A percentile compares a stretch with the other conserved stretches of the same genome.
Evolutionary conservation across 2,797 vertebrate species (phyloP).

Genomic region (Vespertilio murinus): DNA sequence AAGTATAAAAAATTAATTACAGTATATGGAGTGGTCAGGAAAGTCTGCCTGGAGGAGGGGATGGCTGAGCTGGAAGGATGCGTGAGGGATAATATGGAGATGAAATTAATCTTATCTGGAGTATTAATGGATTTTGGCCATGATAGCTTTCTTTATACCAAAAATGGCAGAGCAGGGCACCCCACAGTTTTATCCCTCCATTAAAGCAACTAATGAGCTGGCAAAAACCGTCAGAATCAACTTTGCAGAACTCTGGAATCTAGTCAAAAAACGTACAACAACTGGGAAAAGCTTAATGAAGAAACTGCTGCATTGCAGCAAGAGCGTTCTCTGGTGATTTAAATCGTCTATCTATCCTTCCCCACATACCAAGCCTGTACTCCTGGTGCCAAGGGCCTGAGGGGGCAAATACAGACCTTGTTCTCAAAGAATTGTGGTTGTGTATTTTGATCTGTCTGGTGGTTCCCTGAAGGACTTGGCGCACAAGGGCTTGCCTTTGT

Average conservation of each 20-base stretch:
- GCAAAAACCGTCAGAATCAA: slow-evolving; percentile 23
- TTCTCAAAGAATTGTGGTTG: neutral
- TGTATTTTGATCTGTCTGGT: neutral
- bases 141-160: neutral
- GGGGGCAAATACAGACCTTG: neutral
- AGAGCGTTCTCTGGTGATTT: neutral
- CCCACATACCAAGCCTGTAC: neutral
- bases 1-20: neutral
- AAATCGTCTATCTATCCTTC: neutral
- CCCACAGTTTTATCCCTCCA: neutral
- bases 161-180: neutral
- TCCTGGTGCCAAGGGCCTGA: neutral
- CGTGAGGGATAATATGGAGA: slow-evolving; percentile 6
- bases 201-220: slow-evolving; percentile 27
- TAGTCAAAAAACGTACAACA: slow-evolving; percentile 6
- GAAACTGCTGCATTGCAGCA: neutral
- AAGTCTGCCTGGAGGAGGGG: slow-evolving; percentile 25
- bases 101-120: slow-evolving; percentile 30
- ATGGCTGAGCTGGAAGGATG: neutral
- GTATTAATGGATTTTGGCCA: neutral
- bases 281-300: neutral
- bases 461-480: slow-evolving; percentile 5
- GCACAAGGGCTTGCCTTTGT: neutral
- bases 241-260: neutral
- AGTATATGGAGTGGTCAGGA: neutral